Base-by-base conservation (phyloP, 53 echinoderm and acorn worm species). In the Paracentrotus lividus region DNA sequence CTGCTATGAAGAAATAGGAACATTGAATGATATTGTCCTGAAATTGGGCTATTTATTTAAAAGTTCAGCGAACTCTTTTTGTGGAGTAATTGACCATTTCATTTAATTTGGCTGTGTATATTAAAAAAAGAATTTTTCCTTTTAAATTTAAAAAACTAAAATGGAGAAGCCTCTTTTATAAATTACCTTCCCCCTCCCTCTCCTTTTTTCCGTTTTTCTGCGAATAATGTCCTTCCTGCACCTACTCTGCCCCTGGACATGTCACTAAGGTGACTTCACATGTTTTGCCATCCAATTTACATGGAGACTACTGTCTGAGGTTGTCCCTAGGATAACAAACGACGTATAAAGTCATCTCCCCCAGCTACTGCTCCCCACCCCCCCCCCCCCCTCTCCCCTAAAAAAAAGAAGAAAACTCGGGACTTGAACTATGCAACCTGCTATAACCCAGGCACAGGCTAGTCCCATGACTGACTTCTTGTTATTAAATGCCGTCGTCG, bases 401-500 rank as follows among this genome's bases (percentile, higher is more conserved):
- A 40, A 20, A 3, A 72, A 72, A 69, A 72, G 21, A 47, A 47
- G 8, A n/a, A 24, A 47, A 45, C 26, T 24, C 81, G 12, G 44
- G n/a, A n/a, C n/a, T 81, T 81, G n/a, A 81, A 81, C 81, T 47
- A 10, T 2, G 3, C 81, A 23, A 81, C 81, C 81, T 44, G 49
- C 24, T 42, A 31, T 34, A 23, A 38, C 38, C 21, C 36, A 81
- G 12, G 27, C 24, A 44, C 10, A 36, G 81, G 47, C 81, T 45
- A 81, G 44, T 81, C 47, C 24, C 44, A n/a, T 44, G 81, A 81
- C 81, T 81, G n/a, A n/a, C 47, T 24, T n/a, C 44, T 47, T 47
- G 81, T 81, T 81, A 81, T 89, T 64, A 61, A 89, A 89, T 89
- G 57, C 66, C 44, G 89, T 59, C 89, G 89, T 89, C 89, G 72